Evolutionary conservation across 2,888 invertebrate genomes (phyloP), one percentile per base, ranked within the genome.

Genomic region (Pristionchus fissidentatus): DNA sequence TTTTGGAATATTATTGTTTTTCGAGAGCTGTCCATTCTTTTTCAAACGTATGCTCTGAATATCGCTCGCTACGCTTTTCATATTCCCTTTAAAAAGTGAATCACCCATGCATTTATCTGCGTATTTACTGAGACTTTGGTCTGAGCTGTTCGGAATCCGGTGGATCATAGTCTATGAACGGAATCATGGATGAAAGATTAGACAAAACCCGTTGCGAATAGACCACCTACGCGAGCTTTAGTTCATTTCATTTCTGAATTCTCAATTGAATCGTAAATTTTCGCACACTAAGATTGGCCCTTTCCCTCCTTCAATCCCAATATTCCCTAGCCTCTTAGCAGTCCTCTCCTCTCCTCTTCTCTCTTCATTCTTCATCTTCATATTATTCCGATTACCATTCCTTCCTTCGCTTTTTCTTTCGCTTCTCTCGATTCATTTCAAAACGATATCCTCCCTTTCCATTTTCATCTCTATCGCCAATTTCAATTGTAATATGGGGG

Each of bases 201-300:
- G 10, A 8, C 10, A 49, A 49, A 13, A 19, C 19, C 13, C 49
- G 49, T 13, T 8, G 8, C 49, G 8, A 49, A 49, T 8, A 13
- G 19, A 8, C 49, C 49, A 13, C 19, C 49, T 8, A 19, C 13
- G 49, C 10, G 49, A 13, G 43, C 43, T 46, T 73, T 43, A 43
- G 43, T 49, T 19, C 62, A 62, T 62, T 62, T 62, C 62, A 26
- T 32, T 73, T 73, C 73, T 73, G 41, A 43, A 26, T 35, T 73
- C 73, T 73, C 43, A 41, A 43, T 73, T 46, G 41, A 43, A 73
- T 73, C 73, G 73, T 73, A 41, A 43, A 73, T 43, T 73, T 62
- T 62, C 62, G 35, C 62, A 62, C 62, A 62, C 62, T 62, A 32
- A 62, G 62, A 62, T 62, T 62, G 62, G 62, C 62, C 26, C n/a